Base-by-base conservation (phyloP, 2,797 vertebrate genomes). In the Podargus strigoides region DNA sequence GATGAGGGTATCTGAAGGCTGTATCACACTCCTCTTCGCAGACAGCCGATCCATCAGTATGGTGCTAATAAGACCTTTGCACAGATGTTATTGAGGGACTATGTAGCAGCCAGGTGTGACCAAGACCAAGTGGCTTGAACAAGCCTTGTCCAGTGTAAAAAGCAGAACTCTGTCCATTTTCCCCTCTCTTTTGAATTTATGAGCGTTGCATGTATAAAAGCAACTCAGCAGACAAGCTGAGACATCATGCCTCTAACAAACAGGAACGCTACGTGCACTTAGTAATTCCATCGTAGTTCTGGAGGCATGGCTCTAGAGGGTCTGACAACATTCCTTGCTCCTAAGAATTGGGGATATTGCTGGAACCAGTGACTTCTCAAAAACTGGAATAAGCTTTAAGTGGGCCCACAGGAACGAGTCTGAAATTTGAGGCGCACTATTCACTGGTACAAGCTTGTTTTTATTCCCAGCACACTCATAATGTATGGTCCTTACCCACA, bases 381-480 rank as follows among this genome's bases (percentile, higher is more conserved):
- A 93, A 79, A 86, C 37, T 84, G 63, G 60, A 84, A 39, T 77
- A 84, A 82, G 49, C 47, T 91, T 91, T 85, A 88, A 88, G 87
- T 88, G 59, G 60, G 24, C 85, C 82, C 91, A 90, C 66, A 88
- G 94, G 91, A 96, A 84, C 58, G 69, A 55, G 18, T 82, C 52
- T 94, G 94, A 91, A 84, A 95, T 93, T 67, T 58, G 85, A 95
- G 74, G 91, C 0, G 0, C 9, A 2, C 47, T 67, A 10, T 91
- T 91, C 77, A 56, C 34, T 91, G 85, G 85, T 90, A 90, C 49
- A 72, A 75, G 56, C 41, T 89, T 82, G 47, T 23, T 88, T 95
- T 76, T 88, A 91, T 81, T 94, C 86, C 84, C 92, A 85, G 27
- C 22, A 50, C 2, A 2, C 83, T 92, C 63, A 60, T 92, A 84